Base-by-base conservation (phyloP, 2,888 invertebrate genomes). In the Tethea ocularis region DNA sequence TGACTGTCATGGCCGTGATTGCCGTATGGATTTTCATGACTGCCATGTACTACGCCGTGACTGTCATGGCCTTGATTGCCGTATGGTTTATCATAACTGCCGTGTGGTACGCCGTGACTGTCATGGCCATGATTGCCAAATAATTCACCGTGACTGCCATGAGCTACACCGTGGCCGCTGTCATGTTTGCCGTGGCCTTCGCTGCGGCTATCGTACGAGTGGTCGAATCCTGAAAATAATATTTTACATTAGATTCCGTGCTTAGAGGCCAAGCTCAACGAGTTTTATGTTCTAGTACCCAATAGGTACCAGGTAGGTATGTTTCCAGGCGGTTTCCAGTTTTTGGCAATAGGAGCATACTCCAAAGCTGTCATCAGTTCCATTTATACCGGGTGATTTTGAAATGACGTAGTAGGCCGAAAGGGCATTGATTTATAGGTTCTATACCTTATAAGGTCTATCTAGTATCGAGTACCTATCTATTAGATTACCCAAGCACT, bases 61-160 rank as follows among this genome's bases (percentile, higher is more conserved):
- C 1, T 38, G n/a, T 6, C 38, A 38, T 38, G n/a, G 24, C 57
- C 57, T 1, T 62, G 58, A 10, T 60, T 57, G 2, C 55, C 51
- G 6, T 59, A 38, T 2, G 33, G 2, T 11, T 33, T 33, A 38
- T 6, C 38, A 38, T 38, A n/a, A 33, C 13, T 13, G 38, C 38
- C 38, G 7, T 38, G 38, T 38, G 38, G n/a, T 38, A 15, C 38
- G 7, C 38, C 38, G n/a, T 38, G 38, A n/a, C 10, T 10, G n/a
- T n/a, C 7, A 13, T 36, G 15, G 3, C 26, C 26, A 26, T 26
- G 26, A 6, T 5, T 26, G 26, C 51, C n/a, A n/a, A n/a, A n/a
- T 56, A 8, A 29, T 29, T 29, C 8, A 8, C 68, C 66, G 36
- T 67, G 61, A 8, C 65, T 58, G 13, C 68, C 58, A 26, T 71